phyloP scores from a whole-genome alignment of 1,140 invertebrate genomes.

The Drosophila subpulchrella region DNA sequence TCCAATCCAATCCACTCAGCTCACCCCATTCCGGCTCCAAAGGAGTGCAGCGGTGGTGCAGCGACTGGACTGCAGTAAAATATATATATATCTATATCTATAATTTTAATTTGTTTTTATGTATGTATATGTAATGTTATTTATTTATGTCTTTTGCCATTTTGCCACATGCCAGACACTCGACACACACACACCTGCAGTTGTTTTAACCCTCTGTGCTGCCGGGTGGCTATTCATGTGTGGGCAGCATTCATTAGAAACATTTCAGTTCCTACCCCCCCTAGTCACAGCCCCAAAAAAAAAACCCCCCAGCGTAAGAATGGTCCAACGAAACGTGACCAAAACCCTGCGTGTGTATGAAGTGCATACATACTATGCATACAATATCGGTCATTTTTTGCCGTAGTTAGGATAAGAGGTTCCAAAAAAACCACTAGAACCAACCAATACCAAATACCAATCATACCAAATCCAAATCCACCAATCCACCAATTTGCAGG shows the following conservation, averaged over 20 bases:
- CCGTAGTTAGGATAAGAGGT: conserved; percentile 35
- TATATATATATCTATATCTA: conserved; percentile 1
- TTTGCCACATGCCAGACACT: conserved; percentile 8
- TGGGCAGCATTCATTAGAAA: conserved; percentile 3
- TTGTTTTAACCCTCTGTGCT: neutral
- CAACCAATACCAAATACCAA: conserved; percentile 44
- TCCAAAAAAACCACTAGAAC: neutral
- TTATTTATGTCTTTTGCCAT: conserved; percentile 44
- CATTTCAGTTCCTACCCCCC: conserved; percentile 17
- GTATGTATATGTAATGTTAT: conserved; percentile 54
- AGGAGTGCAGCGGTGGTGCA: neutral
- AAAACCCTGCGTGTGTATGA: neutral
- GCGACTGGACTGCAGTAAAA: neutral
- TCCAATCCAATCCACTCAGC: neutral
- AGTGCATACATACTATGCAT: neutral
- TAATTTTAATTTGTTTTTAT: conserved; percentile 15
- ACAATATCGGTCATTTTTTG: conserved; percentile 26
- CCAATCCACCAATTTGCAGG: conserved; percentile 85
- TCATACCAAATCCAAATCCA: conserved; percentile 50
- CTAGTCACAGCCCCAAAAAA: too few relatives aligned
- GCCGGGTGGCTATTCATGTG: conserved; percentile 11
- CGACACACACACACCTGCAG: conserved; percentile 4
- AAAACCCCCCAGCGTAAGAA: neutral
- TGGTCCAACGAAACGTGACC: neutral
- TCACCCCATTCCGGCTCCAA: neutral